Percentiles rank a stretch among this genome's conserved stretches.
Conservation (phyloP, 2,888 invertebrate genomes). For the Mongoloraphidia duomilia region DNA sequence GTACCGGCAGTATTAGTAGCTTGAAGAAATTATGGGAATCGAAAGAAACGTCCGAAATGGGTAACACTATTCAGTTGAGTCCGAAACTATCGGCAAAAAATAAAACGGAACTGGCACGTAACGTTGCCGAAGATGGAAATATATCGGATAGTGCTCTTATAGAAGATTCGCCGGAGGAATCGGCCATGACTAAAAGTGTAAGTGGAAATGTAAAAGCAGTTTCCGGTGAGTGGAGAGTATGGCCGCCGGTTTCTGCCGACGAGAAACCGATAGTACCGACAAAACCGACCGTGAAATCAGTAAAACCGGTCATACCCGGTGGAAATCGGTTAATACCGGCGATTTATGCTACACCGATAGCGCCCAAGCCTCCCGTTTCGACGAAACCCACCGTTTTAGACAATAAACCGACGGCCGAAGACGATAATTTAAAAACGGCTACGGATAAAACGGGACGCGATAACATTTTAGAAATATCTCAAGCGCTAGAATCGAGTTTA, state of each 20-base stretch:
- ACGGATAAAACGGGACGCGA: conserved; percentile 28
- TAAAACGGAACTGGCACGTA: conserved; percentile 21
- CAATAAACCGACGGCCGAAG: conserved; percentile 27
- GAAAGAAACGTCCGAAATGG: conserved; percentile 39
- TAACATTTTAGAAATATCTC: conserved; percentile 50
- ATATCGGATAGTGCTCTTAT: conserved; percentile 22
- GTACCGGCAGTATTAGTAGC: conserved; percentile 85
- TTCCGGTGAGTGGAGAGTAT: conserved; percentile 33
- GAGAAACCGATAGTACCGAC: conserved; percentile 58
- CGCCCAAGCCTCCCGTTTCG: conserved; percentile 33
- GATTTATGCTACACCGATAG: conserved; percentile 67
- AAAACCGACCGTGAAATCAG: conserved; percentile 48
- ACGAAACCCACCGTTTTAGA: conserved; percentile 31
- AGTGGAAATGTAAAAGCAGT: conserved; percentile 15
- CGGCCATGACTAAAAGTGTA: conserved; percentile 6
- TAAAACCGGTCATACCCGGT: conserved; percentile 37
- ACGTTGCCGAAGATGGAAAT: conserved; percentile 19
- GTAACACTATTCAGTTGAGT: conserved; percentile 39
- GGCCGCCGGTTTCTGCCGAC: conserved; percentile 32
- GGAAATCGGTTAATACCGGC: conserved; percentile 37
- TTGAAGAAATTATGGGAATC: conserved; percentile 87
- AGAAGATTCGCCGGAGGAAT: conserved; percentile 28
- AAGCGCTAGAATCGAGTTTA: conserved; percentile 47
- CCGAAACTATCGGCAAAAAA: conserved; percentile 45
- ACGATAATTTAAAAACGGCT: conserved; percentile 25